Base-by-base conservation (phyloP, 2,113 vertebrate species). In the Actenoides hombroni region DNA sequence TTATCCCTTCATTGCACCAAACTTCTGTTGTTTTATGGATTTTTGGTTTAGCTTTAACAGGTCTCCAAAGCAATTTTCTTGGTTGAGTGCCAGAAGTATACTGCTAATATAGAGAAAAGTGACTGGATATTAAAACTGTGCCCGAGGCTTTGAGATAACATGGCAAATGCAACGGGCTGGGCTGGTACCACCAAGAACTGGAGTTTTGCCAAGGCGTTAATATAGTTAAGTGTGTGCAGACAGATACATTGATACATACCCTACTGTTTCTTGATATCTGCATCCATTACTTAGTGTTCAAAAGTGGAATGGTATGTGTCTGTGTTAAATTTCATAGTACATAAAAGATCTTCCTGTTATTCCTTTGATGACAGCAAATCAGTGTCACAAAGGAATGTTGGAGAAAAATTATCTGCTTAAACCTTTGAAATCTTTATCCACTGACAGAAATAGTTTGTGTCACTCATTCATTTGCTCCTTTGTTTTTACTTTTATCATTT, bases 381-480 rank as follows among this genome's bases (percentile, higher is more conserved):
- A 81, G 33, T 68, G 88, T 68, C 86, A 75, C 1, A 2, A 61
- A 91, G 40, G 77, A 95, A 88, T 54, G 81, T 75, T 85, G 54
- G 24, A 76, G 65, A 83, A 80, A 95, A 81, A 49, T 53, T 26
- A 83, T 84, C 91, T 88, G 80, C 73, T 84, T 92, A 81, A 76
- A 69, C 59, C 89, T 91, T 87, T 90, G 93, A 87, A 94, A 80
- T 54, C 31, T 82, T 73, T 73, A 61, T 95, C 39, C 60, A 53
- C 74, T 76, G 86, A 93, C 86, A 93, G 71, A 91, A 95, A 76
- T 54, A 57, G 53, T 73, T 84, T 49, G 61, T 90, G 65, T 87
- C 61, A 68, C 51, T 33, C 53, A 54, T 96, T 81, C 28, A 33
- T 81, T 80, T 94, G 40, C 46, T 83, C 46, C 35, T 3, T 80